Conservation (phyloP, 2,113 vertebrate genomes). For the Prionailurus viverrinus region DNA sequence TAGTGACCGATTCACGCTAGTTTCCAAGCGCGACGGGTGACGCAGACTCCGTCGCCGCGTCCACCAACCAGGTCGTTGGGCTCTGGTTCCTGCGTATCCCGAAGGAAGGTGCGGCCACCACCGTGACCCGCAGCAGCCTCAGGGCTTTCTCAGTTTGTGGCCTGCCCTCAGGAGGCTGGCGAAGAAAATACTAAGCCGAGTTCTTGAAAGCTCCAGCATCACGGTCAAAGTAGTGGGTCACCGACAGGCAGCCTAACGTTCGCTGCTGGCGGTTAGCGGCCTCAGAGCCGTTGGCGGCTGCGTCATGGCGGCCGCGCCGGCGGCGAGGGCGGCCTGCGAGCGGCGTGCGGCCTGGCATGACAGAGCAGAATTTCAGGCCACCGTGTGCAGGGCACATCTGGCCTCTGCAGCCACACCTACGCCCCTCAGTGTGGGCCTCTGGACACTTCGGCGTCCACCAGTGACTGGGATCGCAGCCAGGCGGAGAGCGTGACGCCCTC, state of each 20-base stretch:
- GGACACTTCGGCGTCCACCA: too few species aligned
- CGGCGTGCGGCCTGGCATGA: too few species aligned
- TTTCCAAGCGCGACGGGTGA: not conserved
- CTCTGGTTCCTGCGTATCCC: not conserved
- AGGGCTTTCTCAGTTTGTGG: not conserved
- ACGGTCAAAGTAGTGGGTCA: accelerated
- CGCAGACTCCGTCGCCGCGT: accelerated
- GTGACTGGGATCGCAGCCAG: too few species aligned
- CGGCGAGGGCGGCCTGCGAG: too few species aligned
- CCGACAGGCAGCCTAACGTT: accelerated
- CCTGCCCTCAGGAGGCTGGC: accelerated
- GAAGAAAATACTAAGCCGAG: not conserved
- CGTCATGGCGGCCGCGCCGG: accelerated
- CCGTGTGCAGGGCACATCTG: not conserved
- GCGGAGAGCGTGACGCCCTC: not conserved
- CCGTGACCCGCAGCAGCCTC: not conserved
- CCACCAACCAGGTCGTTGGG: accelerated
- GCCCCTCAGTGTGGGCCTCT: too few species aligned
- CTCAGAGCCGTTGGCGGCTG: not conserved
- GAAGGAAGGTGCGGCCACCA: accelerated
- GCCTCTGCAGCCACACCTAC: not conserved
- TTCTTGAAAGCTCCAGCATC: not conserved
- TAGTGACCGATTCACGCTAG: not conserved
- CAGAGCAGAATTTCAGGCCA: not conserved
- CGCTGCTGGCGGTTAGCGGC: not conserved